A percentile compares a stretch with the other conserved stretches of the same genome.
These are phyloP conservation scores for Sciurus niger DNA, from an alignment of 2,113 vertebrate species.

Conservation along the genomic window DNA sequence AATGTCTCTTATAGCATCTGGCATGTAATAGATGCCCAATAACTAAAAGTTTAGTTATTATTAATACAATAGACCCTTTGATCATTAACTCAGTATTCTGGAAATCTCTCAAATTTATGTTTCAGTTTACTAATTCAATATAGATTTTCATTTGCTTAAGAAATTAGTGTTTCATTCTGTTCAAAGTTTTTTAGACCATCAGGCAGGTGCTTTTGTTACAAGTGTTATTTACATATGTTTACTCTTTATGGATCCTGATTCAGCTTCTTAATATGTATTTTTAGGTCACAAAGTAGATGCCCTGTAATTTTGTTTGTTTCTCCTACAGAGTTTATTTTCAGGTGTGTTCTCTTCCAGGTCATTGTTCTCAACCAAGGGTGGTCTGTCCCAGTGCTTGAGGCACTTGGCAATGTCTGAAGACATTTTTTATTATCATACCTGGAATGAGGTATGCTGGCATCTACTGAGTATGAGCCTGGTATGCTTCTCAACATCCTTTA, in stretches of 20 bases:
- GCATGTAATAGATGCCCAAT: background rate
- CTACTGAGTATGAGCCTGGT: background rate
- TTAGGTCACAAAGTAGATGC: background rate
- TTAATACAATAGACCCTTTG: background rate
- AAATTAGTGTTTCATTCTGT: background rate
- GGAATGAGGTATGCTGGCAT: background rate
- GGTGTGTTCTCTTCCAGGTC: background rate
- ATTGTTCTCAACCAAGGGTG: background rate
- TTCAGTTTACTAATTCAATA: background rate
- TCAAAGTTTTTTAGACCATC: background rate
- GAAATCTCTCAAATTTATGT: background rate
- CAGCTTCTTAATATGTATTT: background rate
- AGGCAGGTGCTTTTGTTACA: background rate
- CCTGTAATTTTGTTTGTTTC: background rate
- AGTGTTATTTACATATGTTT: background rate
- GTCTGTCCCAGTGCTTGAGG: background rate
- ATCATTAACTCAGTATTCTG: slow-evolving; percentile 31
- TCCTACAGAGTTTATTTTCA: background rate
- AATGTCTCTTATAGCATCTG: background rate
- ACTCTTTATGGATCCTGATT: background rate
- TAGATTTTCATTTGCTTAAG: slow-evolving; percentile 19
- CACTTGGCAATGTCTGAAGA: background rate
- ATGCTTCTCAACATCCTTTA: background rate
- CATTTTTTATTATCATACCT: background rate
- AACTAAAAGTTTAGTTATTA: background rate